Percentiles rank a stretch among this genome's conserved stretches.
These are phyloP conservation scores for Mactra quadrangularis DNA, from an alignment of 1,140 invertebrate genomes.

Conservation along the genomic window DNA sequence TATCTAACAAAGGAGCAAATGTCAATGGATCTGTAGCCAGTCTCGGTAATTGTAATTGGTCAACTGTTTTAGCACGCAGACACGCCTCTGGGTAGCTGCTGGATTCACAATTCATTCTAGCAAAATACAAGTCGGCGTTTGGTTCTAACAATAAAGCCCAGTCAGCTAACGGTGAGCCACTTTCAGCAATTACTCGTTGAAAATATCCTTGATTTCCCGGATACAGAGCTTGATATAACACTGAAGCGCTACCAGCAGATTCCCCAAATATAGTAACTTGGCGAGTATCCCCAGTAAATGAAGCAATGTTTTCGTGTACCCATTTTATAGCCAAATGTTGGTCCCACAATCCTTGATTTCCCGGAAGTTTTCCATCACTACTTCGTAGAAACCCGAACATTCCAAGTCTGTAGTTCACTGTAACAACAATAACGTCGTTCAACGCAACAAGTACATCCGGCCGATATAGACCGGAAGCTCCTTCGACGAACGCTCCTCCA, in stretches of 20 bases:
- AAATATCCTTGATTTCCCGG: conserved; percentile 66
- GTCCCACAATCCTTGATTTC: conserved; percentile 89
- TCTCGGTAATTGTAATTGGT: neutral
- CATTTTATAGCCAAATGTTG: conserved; percentile 89
- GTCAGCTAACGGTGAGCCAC: conserved; percentile 54
- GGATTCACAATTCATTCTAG: conserved; percentile 7
- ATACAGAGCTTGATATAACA: conserved; percentile 67
- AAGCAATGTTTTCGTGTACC: conserved; percentile 88
- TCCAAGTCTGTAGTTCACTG: conserved; percentile 97
- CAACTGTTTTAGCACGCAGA: neutral
- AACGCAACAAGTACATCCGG: conserved; percentile 94
- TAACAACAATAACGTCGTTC: conserved; percentile 96
- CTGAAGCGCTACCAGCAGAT: conserved; percentile 81
- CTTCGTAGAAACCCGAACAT: conserved; percentile 87
- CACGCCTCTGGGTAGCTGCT: neutral
- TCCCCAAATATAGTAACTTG: conserved; percentile 89
- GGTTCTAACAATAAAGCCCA: conserved; percentile 38
- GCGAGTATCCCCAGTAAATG: conserved; percentile 89
- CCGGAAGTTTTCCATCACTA: conserved; percentile 73
- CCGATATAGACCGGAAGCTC: conserved; percentile 94
- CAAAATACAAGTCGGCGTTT: conserved; percentile 9
- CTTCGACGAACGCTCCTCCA: conserved; percentile 95
- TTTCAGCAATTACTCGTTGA: conserved; percentile 66
- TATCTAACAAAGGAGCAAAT: conserved; percentile 45
- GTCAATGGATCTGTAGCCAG: neutral